These are phyloP conservation scores for Pseudococcus jackbeardsleyi DNA, from an alignment of 2,888 invertebrate species.

Conservation along the genomic window DNA sequence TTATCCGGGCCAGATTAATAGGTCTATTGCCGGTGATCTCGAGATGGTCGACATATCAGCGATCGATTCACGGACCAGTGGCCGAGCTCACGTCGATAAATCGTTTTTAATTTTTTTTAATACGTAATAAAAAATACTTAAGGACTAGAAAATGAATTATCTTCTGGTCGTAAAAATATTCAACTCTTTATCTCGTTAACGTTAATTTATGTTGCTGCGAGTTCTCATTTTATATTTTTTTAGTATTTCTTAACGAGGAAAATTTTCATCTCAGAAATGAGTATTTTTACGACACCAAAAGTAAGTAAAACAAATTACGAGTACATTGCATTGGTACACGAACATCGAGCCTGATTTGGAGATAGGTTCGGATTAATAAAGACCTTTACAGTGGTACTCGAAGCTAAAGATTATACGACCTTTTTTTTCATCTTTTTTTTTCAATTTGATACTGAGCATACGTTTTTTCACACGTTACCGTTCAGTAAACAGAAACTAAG, in stretches of 20 bases:
- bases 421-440: too few relatives aligned
- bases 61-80: neutral
- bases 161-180: neutral
- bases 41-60: neutral
- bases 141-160: neutral
- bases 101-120: neutral
- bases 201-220: slow-evolving; percentile 14
- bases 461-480: neutral
- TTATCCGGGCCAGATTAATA: neutral
- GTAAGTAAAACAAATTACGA: slow-evolving; percentile 6
- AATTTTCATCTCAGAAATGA: slow-evolving; percentile 4
- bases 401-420: neutral
- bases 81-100: slow-evolving; percentile 5
- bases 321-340: neutral
- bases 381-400: neutral
- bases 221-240: slow-evolving; percentile 13
- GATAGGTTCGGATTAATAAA: neutral
- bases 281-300: slow-evolving; percentile 30
- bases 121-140: neutral
- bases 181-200: slow-evolving; percentile 37
- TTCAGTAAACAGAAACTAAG: neutral
- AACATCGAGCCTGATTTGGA: neutral
- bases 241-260: slow-evolving; percentile 44
- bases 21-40: neutral
- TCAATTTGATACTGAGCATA: neutral